Conservation (phyloP, 2,888 invertebrate genomes). For the Dolichomitus sp. region DNA sequence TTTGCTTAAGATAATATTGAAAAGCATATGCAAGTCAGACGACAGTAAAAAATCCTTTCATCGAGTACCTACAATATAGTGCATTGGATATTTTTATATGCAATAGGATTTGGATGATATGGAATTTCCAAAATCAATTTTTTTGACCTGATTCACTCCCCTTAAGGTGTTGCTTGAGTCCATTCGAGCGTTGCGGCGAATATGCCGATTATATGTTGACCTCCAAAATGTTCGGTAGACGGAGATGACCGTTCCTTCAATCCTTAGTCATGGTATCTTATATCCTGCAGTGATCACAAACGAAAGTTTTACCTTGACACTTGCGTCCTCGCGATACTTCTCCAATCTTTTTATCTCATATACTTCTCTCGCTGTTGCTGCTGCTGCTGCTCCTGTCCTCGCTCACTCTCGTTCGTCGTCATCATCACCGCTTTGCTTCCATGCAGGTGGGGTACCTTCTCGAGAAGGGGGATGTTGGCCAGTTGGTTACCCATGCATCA, state of each 20-base stretch:
- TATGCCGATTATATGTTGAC: neutral
- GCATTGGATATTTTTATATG: too few relatives aligned
- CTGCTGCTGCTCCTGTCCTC: neutral
- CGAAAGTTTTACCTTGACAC: slow-evolving; percentile 50
- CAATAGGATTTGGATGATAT: too few relatives aligned
- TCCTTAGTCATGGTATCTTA: neutral
- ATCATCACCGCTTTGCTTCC: slow-evolving; percentile 41
- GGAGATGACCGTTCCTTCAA: neutral
- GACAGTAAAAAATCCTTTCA: too few relatives aligned
- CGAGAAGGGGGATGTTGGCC: slow-evolving; percentile 68
- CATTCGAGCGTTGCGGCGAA: too few relatives aligned
- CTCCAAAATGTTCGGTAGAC: neutral
- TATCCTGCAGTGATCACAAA: slow-evolving; percentile 33
- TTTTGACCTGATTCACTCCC: too few relatives aligned
- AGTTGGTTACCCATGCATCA: slow-evolving; percentile 69
- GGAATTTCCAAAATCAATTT: too few relatives aligned
- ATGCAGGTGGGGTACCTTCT: slow-evolving; percentile 66
- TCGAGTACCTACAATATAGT: too few relatives aligned
- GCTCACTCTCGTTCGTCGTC: slow-evolving; percentile 39
- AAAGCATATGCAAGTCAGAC: too few relatives aligned
- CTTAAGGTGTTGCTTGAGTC: neutral
- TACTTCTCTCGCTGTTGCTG: slow-evolving; percentile 11
- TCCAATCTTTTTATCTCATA: slow-evolving; percentile 26
- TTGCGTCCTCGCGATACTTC: slow-evolving; percentile 54
- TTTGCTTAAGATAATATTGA: too few relatives aligned